Conservation (phyloP, 2,888 invertebrate genomes). For the Cantharis lateralis region DNA sequence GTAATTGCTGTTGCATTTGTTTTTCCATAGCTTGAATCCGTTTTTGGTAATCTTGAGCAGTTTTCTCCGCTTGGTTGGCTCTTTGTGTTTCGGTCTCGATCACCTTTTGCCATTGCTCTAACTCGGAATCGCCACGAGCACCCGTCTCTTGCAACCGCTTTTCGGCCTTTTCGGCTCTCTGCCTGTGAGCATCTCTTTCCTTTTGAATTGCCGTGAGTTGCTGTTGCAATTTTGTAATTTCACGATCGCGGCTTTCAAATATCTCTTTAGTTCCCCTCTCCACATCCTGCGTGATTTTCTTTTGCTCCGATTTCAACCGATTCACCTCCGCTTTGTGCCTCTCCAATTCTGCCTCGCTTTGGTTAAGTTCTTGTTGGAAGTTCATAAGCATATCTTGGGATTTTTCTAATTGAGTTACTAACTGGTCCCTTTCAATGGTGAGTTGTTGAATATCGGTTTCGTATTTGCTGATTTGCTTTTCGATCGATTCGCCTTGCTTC, state of each 20-base stretch:
- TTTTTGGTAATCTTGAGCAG: slow-evolving; percentile 78
- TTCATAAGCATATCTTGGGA: slow-evolving; percentile 91
- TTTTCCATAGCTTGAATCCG: slow-evolving; percentile 79
- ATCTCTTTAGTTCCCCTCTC: slow-evolving; percentile 73
- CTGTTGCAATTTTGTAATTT: slow-evolving; percentile 71
- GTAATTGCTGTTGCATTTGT: slow-evolving; percentile 66
- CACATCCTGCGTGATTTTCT: slow-evolving; percentile 71
- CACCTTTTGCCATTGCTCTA: slow-evolving; percentile 81
- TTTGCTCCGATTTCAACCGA: slow-evolving; percentile 72
- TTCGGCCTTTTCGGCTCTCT: slow-evolving; percentile 74
- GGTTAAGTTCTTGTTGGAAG: slow-evolving; percentile 88
- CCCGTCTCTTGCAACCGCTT: slow-evolving; percentile 76
- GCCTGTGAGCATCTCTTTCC: slow-evolving; percentile 68
- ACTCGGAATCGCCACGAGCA: slow-evolving; percentile 65
- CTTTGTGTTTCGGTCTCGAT: slow-evolving; percentile 78
- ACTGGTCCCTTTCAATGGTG: slow-evolving; percentile 83
- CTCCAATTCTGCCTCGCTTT: slow-evolving; percentile 81
- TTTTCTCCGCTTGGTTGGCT: slow-evolving; percentile 79
- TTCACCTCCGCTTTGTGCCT: slow-evolving; percentile 80
- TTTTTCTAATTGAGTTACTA: slow-evolving; percentile 88
- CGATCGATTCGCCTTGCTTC: slow-evolving; percentile 79
- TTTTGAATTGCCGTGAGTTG: slow-evolving; percentile 68
- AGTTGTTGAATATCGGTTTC: slow-evolving; percentile 86
- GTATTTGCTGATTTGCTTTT: slow-evolving; percentile 83
- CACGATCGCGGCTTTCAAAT: slow-evolving; percentile 71